These are phyloP conservation scores for Bungarus multicinctus DNA, from an alignment of 2,113 vertebrate species.

Conservation along the genomic window DNA sequence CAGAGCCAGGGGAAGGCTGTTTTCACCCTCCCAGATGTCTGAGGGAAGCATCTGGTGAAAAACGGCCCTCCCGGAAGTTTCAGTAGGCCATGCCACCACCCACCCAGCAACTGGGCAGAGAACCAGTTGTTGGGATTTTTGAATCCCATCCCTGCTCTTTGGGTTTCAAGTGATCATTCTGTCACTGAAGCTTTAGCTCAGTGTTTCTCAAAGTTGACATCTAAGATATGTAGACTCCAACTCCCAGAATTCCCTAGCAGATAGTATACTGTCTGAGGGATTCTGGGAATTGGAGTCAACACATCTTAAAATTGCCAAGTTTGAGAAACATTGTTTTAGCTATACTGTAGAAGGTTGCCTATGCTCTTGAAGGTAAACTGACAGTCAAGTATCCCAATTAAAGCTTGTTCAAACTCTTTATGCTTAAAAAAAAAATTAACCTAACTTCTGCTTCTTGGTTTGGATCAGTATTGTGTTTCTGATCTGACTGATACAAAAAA, in stretches of 20 bases:
- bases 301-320: not conserved
- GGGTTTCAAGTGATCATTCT: conserved; percentile 27
- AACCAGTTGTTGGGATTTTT: no score
- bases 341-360: not conserved
- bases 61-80: no score
- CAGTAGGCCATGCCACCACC: no score
- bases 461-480: not conserved
- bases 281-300: not conserved
- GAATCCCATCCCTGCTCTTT: no score
- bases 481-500: not conserved
- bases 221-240: not conserved
- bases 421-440: not conserved
- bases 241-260: not conserved
- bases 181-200: not conserved
- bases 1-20: no score
- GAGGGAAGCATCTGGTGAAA: no score
- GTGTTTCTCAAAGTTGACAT: not conserved
- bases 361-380: not conserved
- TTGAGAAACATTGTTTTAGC: not conserved
- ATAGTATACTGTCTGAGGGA: not conserved
- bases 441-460: not conserved
- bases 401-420: not conserved
- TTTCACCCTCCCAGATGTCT: no score
- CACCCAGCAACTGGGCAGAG: no score
- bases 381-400: not conserved